A percentile compares a stretch with the other conserved stretches of the same genome.
phyloP scores from a whole-genome alignment of 2,888 invertebrate genomes.

The Tethea ocularis region DNA sequence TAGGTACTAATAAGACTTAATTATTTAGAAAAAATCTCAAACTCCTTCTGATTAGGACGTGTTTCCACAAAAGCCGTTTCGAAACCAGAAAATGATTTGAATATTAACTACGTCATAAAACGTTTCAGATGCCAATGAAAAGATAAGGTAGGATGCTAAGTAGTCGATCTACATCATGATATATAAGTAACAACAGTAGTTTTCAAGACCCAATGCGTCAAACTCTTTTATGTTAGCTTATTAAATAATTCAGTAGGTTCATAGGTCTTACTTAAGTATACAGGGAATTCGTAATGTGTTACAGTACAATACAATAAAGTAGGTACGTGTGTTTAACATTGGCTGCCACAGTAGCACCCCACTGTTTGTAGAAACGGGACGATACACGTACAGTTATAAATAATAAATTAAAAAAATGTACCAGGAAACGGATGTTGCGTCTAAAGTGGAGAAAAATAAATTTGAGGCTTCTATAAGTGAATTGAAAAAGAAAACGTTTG shows the following conservation, averaged over 20 bases:
- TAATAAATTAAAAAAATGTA: conserved; percentile 54
- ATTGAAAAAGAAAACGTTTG: conserved; percentile 69
- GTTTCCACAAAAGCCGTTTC: too few relatives aligned
- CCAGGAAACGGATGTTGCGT: conserved; percentile 52
- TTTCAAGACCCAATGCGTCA: conserved; percentile 36
- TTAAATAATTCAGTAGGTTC: conserved; percentile 70
- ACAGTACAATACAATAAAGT: conserved; percentile 22
- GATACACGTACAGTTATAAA: background rate
- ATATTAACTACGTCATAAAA: too few relatives aligned
- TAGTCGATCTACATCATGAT: too few relatives aligned
- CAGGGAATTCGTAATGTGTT: conserved; percentile 32
- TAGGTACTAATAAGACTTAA: too few relatives aligned
- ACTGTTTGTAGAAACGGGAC: background rate
- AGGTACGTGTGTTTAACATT: background rate
- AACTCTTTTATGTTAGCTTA: conserved; percentile 47
- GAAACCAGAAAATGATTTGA: too few relatives aligned
- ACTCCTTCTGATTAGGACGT: too few relatives aligned
- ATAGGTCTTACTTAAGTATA: conserved; percentile 66
- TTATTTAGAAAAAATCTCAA: too few relatives aligned
- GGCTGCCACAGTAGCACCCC: background rate
- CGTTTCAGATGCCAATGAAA: too few relatives aligned
- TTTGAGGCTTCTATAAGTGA: conserved; percentile 76
- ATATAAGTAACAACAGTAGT: background rate
- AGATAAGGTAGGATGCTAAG: too few relatives aligned
- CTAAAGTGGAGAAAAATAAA: conserved; percentile 62